Percentiles rank a stretch among this genome's conserved stretches.
Conservation (phyloP, 2,888 invertebrate species). For the Dimorphilus gyrociliatus region DNA sequence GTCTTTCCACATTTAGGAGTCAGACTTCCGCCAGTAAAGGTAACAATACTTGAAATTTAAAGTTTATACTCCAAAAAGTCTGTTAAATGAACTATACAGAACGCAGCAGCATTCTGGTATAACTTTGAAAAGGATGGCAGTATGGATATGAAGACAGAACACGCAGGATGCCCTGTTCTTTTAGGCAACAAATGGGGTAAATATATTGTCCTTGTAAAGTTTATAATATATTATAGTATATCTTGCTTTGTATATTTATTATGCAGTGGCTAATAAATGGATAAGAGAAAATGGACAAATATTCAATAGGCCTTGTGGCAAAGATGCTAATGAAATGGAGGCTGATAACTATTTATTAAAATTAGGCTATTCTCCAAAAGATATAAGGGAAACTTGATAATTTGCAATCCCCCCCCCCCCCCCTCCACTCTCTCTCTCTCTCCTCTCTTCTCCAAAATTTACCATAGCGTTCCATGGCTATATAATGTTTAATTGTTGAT, state of each 20-base stretch:
- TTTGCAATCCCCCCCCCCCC: too few relatives aligned
- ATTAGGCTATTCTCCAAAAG: too few relatives aligned
- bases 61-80: too few relatives aligned
- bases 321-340: constrained; percentile 13
- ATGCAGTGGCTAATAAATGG: constrained; percentile 61
- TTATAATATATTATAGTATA: not conserved
- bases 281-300: constrained; percentile 72
- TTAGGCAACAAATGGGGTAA: constrained; percentile 28
- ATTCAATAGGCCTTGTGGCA: constrained; percentile 44
- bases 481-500: too few relatives aligned
- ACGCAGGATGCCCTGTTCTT: constrained; percentile 25
- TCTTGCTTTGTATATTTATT: constrained; percentile 1
- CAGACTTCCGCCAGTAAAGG: constrained; percentile 8
- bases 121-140: constrained; percentile 15
- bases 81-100: too few relatives aligned
- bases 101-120: constrained; percentile 23
- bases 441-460: too few relatives aligned
- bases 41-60: too few relatives aligned
- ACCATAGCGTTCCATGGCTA: too few relatives aligned
- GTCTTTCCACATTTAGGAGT: constrained; percentile 7
- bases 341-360: too few relatives aligned
- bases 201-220: constrained; percentile 2
- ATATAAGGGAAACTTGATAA: too few relatives aligned
- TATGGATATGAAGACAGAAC: constrained; percentile 13
- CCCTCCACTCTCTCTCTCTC: too few relatives aligned